Conservation (phyloP, 1,140 invertebrate genomes). For the Acromyrmex charruanus region DNA sequence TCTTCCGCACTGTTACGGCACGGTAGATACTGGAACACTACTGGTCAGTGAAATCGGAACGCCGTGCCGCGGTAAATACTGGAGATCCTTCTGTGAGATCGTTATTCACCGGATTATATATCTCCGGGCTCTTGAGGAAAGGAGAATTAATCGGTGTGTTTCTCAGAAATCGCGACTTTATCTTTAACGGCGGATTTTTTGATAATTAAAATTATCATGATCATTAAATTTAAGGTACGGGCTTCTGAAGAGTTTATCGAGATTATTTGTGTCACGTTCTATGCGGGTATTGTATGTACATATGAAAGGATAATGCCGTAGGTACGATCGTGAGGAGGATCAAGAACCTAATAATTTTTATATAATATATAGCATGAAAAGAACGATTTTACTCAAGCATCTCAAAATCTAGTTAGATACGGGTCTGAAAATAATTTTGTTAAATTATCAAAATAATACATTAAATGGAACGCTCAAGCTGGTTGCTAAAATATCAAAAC, state of each 20-base stretch:
- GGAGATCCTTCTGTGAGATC: constrained; percentile 25
- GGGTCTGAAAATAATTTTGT: no score
- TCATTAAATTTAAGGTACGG: constrained; percentile 17
- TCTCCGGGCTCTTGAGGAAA: not conserved
- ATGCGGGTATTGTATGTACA: not conserved
- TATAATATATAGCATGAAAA: no score
- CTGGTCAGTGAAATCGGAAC: constrained; percentile 51
- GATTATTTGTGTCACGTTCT: not conserved
- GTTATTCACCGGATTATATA: constrained; percentile 40
- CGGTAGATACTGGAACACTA: constrained; percentile 47
- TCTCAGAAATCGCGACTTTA: constrained; percentile 11
- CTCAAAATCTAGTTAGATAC: no score
- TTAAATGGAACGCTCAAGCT: no score
- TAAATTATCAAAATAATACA: no score
- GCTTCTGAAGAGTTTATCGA: not conserved
- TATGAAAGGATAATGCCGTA: not conserved
- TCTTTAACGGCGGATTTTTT: not conserved
- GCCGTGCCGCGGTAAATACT: not conserved
- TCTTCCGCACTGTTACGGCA: constrained; percentile 44
- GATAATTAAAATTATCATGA: constrained; percentile 14
- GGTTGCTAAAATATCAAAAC: no score
- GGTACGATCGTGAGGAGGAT: not conserved
- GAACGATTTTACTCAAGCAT: no score
- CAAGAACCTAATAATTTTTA: not conserved
- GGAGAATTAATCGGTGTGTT: not conserved